These are phyloP conservation scores for Parthenolecanium corni DNA, from an alignment of 2,888 invertebrate genomes.

Conservation along the genomic window DNA sequence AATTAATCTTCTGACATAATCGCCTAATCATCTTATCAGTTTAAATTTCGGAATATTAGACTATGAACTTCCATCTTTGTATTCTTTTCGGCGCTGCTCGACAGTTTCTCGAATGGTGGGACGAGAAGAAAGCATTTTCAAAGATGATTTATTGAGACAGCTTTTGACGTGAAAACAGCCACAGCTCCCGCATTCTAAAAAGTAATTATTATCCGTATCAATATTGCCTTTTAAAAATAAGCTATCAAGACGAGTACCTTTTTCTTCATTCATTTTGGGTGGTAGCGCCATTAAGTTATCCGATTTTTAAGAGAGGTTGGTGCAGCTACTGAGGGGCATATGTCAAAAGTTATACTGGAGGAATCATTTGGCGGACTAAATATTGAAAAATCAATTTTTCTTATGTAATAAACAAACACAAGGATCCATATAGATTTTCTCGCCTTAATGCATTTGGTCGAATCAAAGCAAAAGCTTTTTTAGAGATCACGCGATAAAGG, in stretches of 20 bases:
- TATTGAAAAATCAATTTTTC: too few species aligned
- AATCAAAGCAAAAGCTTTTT: too few species aligned
- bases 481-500: too few species aligned
- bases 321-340: too few species aligned
- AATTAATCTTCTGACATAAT: slow-evolving; percentile 29
- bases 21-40: slow-evolving; percentile 30
- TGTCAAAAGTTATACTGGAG: too few species aligned
- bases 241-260: slow-evolving; percentile 8
- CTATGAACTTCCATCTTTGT: slow-evolving; percentile 22
- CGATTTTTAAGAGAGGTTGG: too few species aligned
- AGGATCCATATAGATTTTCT: too few species aligned
- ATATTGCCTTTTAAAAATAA: slow-evolving; percentile 16
- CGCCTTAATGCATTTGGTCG: too few species aligned
- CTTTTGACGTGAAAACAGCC: slow-evolving; percentile 21
- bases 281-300: too few species aligned
- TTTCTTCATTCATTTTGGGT: neutral
- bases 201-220: slow-evolving; percentile 11
- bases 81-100: neutral
- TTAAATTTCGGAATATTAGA: slow-evolving; percentile 28
- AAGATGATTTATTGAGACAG: slow-evolving; percentile 27
- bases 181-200: neutral
- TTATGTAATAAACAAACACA: too few species aligned
- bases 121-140: slow-evolving; percentile 8
- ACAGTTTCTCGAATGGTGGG: slow-evolving; percentile 9
- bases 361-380: too few species aligned